A percentile compares a stretch with the other conserved stretches of the same genome.
phyloP scores from a whole-genome alignment of 2,888 invertebrate species.

The Clanis bilineata region DNA sequence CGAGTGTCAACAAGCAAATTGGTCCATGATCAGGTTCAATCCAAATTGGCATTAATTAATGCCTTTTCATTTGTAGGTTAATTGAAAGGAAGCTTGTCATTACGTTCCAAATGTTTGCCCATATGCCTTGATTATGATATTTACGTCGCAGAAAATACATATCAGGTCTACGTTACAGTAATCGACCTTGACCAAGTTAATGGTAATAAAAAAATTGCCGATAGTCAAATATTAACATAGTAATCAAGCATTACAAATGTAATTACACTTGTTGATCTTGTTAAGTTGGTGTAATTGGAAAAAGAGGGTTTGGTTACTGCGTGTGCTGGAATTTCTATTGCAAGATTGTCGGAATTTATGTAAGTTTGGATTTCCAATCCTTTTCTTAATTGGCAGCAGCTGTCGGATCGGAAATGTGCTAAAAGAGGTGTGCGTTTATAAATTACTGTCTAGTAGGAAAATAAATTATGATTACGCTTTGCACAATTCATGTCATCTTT shows the following conservation, averaged over 20 bases:
- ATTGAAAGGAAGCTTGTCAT: slow-evolving; percentile 5
- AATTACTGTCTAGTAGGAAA: background rate
- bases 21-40: background rate
- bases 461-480: background rate
- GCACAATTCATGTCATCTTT: too few relatives aligned
- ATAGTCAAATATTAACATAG: slow-evolving; percentile 6
- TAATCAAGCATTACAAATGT: background rate
- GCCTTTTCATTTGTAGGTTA: slow-evolving; percentile 9
- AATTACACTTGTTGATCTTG: background rate
- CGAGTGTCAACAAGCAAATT: background rate
- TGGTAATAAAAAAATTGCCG: slow-evolving; percentile 5
- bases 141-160: slow-evolving; percentile 1
- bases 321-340: slow-evolving; percentile 6
- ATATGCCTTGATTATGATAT: background rate
- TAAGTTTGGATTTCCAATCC: slow-evolving; percentile 1
- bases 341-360: slow-evolving; percentile 7
- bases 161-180: background rate
- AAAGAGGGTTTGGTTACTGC: background rate
- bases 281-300: background rate
- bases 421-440: slow-evolving; percentile 7
- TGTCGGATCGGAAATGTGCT: slow-evolving; percentile 9
- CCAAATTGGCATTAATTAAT: background rate
- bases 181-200: background rate
- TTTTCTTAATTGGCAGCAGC: slow-evolving; percentile 11
- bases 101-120: background rate